Evolutionary conservation across 2,888 invertebrate genomes (phyloP), one percentile per base, ranked within the genome.

Genomic region (Phengaris arion): DNA sequence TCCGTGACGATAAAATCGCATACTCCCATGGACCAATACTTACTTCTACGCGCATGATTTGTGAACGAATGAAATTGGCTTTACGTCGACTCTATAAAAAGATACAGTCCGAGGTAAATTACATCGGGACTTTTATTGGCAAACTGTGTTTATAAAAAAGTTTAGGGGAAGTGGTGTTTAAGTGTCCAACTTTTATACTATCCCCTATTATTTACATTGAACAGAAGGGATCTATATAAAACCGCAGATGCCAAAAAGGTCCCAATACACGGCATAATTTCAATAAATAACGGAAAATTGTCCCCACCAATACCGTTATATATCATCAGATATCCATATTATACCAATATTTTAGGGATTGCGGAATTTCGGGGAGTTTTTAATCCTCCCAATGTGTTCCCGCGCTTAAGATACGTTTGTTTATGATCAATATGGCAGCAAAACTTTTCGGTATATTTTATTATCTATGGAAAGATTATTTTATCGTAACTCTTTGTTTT

Each of bases 41-140:
- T 74, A 78, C 78, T 79, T 76, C 79, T 35, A 35, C 4, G 1
- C 15, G 22, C 72, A 73, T 74, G 76, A 74, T 83, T 85, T 80
- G 81, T 84, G 80, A 78, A 81, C 83, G 83, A 86, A 86, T 85
- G 86, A 87, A 87, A 84, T 81, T 82, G 77, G 73, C 76, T 79
- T 80, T 76, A 77, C 78, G 81, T 81, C 81, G 77, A 84, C 84
- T 89, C 86, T 86, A 85, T 87, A 86, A 87, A 89, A 85, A 83
- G 85, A 87, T 86, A 86, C 81, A 84, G 86, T 35, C 35, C 87
- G 82, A 86, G 86, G 86, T 86, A 85, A 89, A 90, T 89, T 88
- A 88, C 88, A 89, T 89, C 83, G 79, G 78, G 86, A 91, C 84
- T 90, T 89, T 89, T 91, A 90, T 90, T 89, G 89, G 89, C 87